Evolutionary conservation across 2,113 vertebrate genomes (phyloP).

Genomic region (Neodon shergylaensis): DNA sequence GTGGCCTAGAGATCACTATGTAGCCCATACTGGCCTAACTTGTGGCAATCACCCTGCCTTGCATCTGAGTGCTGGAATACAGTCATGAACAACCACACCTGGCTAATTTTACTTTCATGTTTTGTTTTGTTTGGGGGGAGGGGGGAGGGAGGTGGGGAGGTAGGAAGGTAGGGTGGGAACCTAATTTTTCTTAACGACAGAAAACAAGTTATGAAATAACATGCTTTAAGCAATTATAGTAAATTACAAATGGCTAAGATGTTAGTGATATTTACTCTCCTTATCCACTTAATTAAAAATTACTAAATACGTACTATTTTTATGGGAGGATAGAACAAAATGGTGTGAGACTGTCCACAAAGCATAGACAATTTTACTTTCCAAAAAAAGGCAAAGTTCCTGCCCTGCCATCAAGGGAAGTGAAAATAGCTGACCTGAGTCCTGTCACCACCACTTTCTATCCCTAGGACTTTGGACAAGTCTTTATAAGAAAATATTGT

Average conservation of each 20-base stretch:
- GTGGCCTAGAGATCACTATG: not conserved
- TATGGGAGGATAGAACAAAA: not conserved
- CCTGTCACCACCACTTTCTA: not conserved
- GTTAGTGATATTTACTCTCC: not conserved
- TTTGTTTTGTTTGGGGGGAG: not conserved
- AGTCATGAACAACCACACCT: not conserved
- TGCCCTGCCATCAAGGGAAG: not conserved
- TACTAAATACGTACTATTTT: not conserved
- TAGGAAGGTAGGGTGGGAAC: not conserved
- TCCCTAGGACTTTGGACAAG: not conserved
- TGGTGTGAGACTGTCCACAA: not conserved
- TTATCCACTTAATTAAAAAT: slow-evolving; percentile 39
- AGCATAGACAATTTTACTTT: not conserved
- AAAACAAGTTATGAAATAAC: slow-evolving; percentile 3
- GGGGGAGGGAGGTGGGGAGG: too few relatives aligned
- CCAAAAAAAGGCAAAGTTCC: slow-evolving; percentile 49
- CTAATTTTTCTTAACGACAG: slow-evolving; percentile 20
- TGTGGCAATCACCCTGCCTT: not conserved
- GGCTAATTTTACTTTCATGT: not conserved
- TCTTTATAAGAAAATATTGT: not conserved
- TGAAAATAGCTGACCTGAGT: not conserved
- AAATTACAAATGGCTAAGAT: not conserved
- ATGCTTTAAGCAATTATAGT: slow-evolving; percentile 25
- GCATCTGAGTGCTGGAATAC: not conserved
- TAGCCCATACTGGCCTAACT: not conserved